Conservation (phyloP, 2,888 invertebrate genomes). For the Cancer borealis region DNA sequence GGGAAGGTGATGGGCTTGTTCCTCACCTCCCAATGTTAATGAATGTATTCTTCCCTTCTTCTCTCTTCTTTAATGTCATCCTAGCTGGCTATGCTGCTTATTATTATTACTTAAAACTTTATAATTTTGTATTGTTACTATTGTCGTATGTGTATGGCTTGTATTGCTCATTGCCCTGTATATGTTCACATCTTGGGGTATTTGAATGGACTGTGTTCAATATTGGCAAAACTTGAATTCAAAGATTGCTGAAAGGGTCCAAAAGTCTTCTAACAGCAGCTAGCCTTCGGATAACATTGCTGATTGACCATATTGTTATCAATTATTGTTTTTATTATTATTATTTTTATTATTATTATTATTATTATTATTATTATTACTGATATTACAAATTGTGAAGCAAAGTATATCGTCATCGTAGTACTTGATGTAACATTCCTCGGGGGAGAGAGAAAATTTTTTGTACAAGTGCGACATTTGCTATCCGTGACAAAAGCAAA, state of each 20-base stretch:
- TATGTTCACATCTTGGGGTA: neutral
- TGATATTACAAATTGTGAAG: neutral
- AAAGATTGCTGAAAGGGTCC: neutral
- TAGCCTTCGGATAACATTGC: neutral
- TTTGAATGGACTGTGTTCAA: neutral
- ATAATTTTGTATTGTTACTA: constrained; percentile 24
- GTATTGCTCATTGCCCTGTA: neutral
- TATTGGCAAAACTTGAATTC: neutral
- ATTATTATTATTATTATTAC: neutral
- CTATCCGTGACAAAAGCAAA: neutral
- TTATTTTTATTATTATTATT: constrained; percentile 13
- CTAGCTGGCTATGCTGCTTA: constrained; percentile 9
- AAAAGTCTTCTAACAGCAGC: neutral
- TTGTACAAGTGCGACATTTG: neutral
- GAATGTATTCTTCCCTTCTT: neutral
- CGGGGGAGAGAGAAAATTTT: neutral
- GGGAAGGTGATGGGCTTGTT: neutral
- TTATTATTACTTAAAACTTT: neutral
- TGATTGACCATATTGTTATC: neutral
- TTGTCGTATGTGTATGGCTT: neutral
- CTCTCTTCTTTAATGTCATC: neutral
- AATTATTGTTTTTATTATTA: neutral
- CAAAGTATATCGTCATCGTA: neutral
- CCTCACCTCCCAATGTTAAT: neutral
- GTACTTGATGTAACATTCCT: neutral